phyloP scores from a whole-genome alignment of 2,888 invertebrate genomes.

The Ectemnius lituratus region DNA sequence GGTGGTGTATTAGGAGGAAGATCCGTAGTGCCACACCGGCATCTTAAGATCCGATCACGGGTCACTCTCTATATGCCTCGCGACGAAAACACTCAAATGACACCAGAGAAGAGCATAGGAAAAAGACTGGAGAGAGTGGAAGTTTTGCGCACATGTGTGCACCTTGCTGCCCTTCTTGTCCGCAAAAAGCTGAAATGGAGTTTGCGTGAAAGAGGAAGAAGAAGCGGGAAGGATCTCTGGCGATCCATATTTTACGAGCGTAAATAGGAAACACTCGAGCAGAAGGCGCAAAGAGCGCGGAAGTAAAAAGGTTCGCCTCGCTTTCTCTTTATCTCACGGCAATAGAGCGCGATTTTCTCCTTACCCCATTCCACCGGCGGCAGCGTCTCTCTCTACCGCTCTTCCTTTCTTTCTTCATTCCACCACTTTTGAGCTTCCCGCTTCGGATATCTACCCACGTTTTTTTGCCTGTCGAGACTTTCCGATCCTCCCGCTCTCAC shows the following conservation, averaged over 20 bases:
- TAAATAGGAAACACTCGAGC: constrained; percentile 53
- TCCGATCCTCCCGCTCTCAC: constrained; percentile 19
- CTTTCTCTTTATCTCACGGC: constrained; percentile 41
- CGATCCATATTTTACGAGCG: constrained; percentile 55
- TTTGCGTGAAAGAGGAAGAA: constrained; percentile 44
- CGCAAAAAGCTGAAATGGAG: constrained; percentile 55
- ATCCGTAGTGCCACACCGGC: constrained; percentile 18
- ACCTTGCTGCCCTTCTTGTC: constrained; percentile 27
- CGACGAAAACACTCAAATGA: not conserved
- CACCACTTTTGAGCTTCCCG: not conserved
- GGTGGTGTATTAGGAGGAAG: constrained; percentile 15
- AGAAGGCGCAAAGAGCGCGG: constrained; percentile 32
- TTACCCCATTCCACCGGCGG: constrained; percentile 13
- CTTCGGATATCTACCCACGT: constrained; percentile 34
- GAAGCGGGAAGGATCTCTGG: constrained; percentile 32
- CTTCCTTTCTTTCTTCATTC: constrained; percentile 12
- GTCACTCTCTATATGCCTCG: constrained; percentile 5
- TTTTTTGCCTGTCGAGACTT: constrained; percentile 15
- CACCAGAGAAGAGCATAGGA: not conserved
- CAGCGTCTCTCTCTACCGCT: not conserved
- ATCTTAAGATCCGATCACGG: constrained; percentile 32
- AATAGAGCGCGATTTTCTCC: constrained; percentile 47
- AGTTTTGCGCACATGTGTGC: constrained; percentile 33
- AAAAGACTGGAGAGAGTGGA: not conserved
- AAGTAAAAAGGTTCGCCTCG: constrained; percentile 7